A percentile compares a stretch with the other conserved stretches of the same genome.
Conservation (phyloP, 1,140 invertebrate genomes). For the Drosophila persimilis region DNA sequence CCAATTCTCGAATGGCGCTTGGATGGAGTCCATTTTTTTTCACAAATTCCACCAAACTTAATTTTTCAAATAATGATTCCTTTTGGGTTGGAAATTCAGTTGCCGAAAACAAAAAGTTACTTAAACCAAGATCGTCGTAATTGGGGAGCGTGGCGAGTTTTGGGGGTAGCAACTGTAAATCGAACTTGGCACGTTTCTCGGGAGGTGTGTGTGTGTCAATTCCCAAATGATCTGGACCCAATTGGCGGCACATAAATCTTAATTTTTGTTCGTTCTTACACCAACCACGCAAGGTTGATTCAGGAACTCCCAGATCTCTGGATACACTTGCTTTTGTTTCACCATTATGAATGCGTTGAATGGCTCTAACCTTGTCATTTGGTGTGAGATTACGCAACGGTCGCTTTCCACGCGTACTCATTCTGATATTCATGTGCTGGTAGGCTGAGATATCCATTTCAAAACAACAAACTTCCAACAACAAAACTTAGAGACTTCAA, state of each 20-base stretch:
- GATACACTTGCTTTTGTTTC: slow-evolving; percentile 93
- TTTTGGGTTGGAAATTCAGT: slow-evolving; percentile 62
- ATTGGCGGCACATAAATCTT: slow-evolving; percentile 87
- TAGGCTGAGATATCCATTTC: slow-evolving; percentile 81
- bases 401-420: slow-evolving; percentile 87
- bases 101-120: slow-evolving; percentile 46
- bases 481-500: slow-evolving; percentile 82
- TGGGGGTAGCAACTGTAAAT: slow-evolving; percentile 73
- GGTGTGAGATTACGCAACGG: slow-evolving; percentile 88
- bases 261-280: slow-evolving; percentile 93
- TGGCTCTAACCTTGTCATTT: slow-evolving; percentile 90
- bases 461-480: slow-evolving; percentile 84
- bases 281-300: slow-evolving; percentile 92
- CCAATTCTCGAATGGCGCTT: slow-evolving; percentile 61
- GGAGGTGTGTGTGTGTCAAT: slow-evolving; percentile 80
- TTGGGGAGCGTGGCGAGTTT: slow-evolving; percentile 62
- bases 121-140: slow-evolving; percentile 73
- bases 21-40: slow-evolving; percentile 83
- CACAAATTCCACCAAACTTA: slow-evolving; percentile 67
- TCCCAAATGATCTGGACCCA: slow-evolving; percentile 85
- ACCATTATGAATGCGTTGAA: slow-evolving; percentile 90
- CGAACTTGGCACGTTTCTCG: slow-evolving; percentile 83
- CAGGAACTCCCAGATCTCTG: slow-evolving; percentile 91
- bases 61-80: slow-evolving; percentile 63
- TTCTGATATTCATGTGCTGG: slow-evolving; percentile 82